Evolutionary conservation across 2,113 vertebrate genomes (phyloP).

Genomic region (Pogonocichla stellata): DNA sequence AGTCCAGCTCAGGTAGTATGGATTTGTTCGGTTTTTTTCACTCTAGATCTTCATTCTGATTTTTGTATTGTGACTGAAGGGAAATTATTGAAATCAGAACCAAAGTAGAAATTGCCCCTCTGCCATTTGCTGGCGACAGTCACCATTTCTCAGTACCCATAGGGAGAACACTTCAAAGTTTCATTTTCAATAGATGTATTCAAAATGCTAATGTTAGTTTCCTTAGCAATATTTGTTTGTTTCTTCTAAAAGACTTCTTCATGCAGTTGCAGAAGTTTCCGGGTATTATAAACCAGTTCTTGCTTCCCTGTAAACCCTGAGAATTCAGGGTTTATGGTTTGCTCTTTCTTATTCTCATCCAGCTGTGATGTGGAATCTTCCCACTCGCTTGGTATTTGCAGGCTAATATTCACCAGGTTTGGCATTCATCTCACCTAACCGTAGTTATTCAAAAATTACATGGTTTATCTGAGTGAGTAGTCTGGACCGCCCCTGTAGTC

Average conservation of each 20-base stretch:
- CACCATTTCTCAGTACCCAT: not conserved
- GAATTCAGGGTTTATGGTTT: conserved; percentile 4
- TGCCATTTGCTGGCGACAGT: not conserved
- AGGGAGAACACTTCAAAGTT: not conserved
- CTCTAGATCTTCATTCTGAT: not conserved
- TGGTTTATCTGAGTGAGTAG: not conserved
- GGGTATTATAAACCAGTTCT: not conserved
- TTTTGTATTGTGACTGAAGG: not conserved
- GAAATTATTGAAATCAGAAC: not conserved
- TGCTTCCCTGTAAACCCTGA: not conserved
- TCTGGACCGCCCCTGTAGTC: conserved; percentile 15
- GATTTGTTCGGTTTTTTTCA: not conserved
- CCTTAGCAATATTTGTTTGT: not conserved
- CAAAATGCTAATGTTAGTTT: not conserved
- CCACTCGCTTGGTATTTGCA: not conserved
- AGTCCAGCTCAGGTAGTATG: not conserved
- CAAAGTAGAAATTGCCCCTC: not conserved
- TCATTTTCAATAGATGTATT: not conserved
- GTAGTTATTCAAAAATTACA: not conserved
- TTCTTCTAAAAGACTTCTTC: not conserved
- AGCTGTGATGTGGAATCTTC: conserved; percentile 10
- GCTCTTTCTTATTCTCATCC: not conserved
- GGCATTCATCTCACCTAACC: not conserved
- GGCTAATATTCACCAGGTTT: not conserved
- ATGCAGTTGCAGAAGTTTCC: not conserved